Evolutionary conservation across 2,113 vertebrate species (phyloP).

Genomic region (Xenopus laevis): DNA sequence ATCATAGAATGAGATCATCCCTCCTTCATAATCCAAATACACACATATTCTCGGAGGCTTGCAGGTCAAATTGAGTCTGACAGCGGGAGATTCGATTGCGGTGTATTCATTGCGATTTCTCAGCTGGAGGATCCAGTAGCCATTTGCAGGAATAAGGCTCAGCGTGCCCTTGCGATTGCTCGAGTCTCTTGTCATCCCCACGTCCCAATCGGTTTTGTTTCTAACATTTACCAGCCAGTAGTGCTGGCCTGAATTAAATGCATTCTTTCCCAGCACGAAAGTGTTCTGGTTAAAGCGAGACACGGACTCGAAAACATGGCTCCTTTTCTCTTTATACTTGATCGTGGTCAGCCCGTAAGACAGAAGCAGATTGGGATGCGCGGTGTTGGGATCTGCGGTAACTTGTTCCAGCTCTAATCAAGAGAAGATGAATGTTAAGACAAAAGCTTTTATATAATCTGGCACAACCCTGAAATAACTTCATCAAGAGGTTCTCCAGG

Average conservation of each 20-base stretch:
- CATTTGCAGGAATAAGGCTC: neutral
- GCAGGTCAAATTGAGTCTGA: neutral
- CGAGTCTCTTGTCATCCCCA: neutral
- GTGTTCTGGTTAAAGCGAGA: neutral
- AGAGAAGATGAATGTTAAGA: too few relatives aligned
- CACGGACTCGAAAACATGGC: too few relatives aligned
- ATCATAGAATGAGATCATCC: neutral
- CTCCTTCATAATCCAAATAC: neutral
- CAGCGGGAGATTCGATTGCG: neutral
- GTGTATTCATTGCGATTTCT: neutral
- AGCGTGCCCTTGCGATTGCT: neutral
- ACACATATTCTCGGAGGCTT: neutral
- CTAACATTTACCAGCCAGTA: neutral
- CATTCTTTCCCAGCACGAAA: neutral
- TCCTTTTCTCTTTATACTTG: too few relatives aligned
- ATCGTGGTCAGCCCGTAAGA: too few relatives aligned
- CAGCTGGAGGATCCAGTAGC: constrained; percentile 5
- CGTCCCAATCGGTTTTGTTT: neutral
- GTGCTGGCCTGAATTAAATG: neutral
- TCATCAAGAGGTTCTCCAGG: too few relatives aligned
- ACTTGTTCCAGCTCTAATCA: too few relatives aligned
- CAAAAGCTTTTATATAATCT: too few relatives aligned
- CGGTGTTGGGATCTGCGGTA: too few relatives aligned
- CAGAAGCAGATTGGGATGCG: too few relatives aligned
- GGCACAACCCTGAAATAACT: too few relatives aligned